Evolutionary conservation across 64 coral and sea anemone genomes (phyloP).

Genomic region (Montipora capricornis): DNA sequence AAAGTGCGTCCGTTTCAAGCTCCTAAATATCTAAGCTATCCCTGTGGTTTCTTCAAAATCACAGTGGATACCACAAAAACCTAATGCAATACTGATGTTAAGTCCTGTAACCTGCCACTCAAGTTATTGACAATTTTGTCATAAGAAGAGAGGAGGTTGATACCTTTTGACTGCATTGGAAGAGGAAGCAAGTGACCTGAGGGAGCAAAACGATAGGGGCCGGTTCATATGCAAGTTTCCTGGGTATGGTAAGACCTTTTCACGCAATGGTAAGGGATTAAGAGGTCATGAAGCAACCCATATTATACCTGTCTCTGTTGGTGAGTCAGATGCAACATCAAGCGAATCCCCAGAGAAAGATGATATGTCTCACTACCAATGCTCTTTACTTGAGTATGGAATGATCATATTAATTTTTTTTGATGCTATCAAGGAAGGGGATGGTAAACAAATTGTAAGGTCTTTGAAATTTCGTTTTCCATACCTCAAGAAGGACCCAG

Average conservation of each 20-base stretch:
- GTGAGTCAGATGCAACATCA: not conserved
- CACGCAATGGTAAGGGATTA: not conserved
- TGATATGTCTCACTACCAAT: too few relatives aligned
- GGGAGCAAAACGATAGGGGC: not conserved
- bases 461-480: too few relatives aligned
- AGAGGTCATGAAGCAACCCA: constrained; percentile 11
- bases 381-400: too few relatives aligned
- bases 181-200: not conserved
- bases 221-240: not conserved
- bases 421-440: too few relatives aligned
- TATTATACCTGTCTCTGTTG: not conserved
- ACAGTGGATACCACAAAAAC: too few relatives aligned
- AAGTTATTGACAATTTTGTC: constrained; percentile 51
- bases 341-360: not conserved
- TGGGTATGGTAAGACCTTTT: not conserved
- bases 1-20: too few relatives aligned
- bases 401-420: too few relatives aligned
- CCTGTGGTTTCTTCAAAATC: too few relatives aligned
- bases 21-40: too few relatives aligned
- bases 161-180: constrained; percentile 4
- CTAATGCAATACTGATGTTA: too few relatives aligned
- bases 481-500: too few relatives aligned
- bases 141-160: constrained; percentile 32
- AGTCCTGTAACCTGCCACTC: constrained; percentile 21
- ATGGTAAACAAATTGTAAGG: too few relatives aligned